These are phyloP conservation scores for Drosophila kambysellisi DNA, from an alignment of 2,888 invertebrate genomes.

Conservation along the genomic window DNA sequence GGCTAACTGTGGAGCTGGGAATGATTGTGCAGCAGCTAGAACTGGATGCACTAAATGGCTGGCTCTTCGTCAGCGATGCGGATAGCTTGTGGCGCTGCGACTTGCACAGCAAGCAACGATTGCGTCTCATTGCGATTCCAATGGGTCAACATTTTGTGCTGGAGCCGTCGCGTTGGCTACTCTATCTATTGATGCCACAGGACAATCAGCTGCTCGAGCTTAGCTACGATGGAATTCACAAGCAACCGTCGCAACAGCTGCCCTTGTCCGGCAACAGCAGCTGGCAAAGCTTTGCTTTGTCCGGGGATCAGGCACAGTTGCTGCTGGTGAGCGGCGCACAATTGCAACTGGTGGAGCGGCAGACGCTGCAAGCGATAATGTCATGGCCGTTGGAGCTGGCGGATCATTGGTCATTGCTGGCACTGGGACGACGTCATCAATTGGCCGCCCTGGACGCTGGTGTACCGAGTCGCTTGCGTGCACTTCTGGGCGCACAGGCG, in stretches of 20 bases:
- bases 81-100: conserved; percentile 63
- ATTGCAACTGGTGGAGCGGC: conserved; percentile 52
- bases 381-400: conserved; percentile 42
- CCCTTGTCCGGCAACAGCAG: conserved; percentile 25
- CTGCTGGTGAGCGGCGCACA: conserved; percentile 59
- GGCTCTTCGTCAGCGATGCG: conserved; percentile 90
- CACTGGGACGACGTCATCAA: conserved; percentile 83
- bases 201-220: conserved; percentile 63
- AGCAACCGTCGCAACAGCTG: not conserved
- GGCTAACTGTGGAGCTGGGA: conserved; percentile 3
- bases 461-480: conserved; percentile 92
- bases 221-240: conserved; percentile 71
- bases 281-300: conserved; percentile 59
- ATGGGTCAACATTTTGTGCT: conserved; percentile 56
- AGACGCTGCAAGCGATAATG: conserved; percentile 25
- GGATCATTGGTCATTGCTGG: conserved; percentile 48
- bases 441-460: conserved; percentile 92
- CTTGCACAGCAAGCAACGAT: conserved; percentile 28
- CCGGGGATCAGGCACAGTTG: conserved; percentile 26
- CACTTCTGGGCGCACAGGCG: conserved; percentile 90
- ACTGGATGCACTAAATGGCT: conserved; percentile 97
- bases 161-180: conserved; percentile 63
- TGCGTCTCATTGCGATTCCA: conserved; percentile 11
- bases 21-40: conserved; percentile 90
- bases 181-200: conserved; percentile 54